Percentiles rank a stretch among this genome's conserved stretches.
phyloP scores from a whole-genome alignment of 2,113 vertebrate genomes.

The Cryptomyrus ogoouensis region DNA sequence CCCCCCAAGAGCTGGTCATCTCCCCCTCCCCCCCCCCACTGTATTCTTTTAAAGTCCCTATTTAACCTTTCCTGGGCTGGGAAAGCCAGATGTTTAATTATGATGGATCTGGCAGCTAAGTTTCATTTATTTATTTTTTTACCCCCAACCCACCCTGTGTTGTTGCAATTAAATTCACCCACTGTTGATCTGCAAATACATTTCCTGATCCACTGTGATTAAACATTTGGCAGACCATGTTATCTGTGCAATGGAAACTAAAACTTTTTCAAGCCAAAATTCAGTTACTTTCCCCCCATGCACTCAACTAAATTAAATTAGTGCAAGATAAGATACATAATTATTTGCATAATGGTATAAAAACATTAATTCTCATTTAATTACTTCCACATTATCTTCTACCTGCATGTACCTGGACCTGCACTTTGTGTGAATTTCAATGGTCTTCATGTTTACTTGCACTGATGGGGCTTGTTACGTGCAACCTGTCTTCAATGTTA shows the following conservation, averaged over 20 bases:
- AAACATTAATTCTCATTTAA: neutral
- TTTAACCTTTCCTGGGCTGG: conserved; percentile 10
- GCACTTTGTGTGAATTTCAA: neutral
- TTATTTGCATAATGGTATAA: conserved; percentile 23
- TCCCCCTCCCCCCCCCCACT: fast-evolving
- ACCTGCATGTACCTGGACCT: neutral
- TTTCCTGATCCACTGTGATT: conserved; percentile 44
- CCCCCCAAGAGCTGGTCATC: neutral
- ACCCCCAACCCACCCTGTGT: neutral
- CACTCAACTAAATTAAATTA: neutral
- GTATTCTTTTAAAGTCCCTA: neutral
- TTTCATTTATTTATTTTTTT: conserved; percentile 17
- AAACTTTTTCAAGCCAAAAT: neutral
- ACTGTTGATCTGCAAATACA: conserved; percentile 42
- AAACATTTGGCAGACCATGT: conserved; percentile 41
- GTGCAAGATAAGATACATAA: neutral
- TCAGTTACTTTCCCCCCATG: neutral
- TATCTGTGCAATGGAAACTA: neutral
- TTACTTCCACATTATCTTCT: neutral
- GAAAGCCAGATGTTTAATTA: conserved; percentile 30
- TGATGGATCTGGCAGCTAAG: conserved; percentile 30
- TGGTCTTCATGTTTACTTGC: neutral
- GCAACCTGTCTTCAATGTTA: neutral
- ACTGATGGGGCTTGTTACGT: neutral
- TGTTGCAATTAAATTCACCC: conserved; percentile 20